Evolutionary conservation across 2,797 vertebrate genomes (phyloP).

Genomic region (Vireo griseus): DNA sequence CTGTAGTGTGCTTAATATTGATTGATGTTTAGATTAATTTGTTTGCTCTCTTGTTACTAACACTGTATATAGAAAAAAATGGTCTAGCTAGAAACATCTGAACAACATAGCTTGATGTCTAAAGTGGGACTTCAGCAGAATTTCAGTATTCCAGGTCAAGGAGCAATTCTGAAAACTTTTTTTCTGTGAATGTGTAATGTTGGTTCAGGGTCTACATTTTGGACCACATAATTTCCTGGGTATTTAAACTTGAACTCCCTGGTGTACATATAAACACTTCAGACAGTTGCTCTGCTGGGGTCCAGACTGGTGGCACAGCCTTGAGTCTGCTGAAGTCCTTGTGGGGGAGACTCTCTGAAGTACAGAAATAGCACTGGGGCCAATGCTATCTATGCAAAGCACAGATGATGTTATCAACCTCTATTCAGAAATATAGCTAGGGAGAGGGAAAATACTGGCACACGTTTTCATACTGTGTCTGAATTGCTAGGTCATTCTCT

Average conservation of each 20-base stretch:
- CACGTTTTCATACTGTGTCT: background rate
- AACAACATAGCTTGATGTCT: background rate
- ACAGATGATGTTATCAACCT: background rate
- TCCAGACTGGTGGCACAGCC: background rate
- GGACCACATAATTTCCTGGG: background rate
- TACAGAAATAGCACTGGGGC: background rate
- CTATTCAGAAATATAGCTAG: background rate
- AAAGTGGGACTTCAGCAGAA: background rate
- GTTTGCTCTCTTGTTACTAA: background rate
- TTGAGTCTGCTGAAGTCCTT: background rate
- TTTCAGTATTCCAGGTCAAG: background rate
- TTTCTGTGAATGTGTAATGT: background rate
- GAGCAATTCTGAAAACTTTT: background rate
- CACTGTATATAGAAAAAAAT: background rate
- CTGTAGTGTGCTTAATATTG: background rate
- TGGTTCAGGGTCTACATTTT: background rate
- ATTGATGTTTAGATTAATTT: background rate
- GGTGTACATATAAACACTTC: background rate
- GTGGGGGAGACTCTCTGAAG: background rate
- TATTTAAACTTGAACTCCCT: background rate
- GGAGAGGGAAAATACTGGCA: background rate
- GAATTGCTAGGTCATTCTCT: background rate
- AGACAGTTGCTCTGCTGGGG: background rate
- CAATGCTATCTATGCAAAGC: background rate
- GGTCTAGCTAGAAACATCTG: background rate